Evolutionary conservation across 2,797 vertebrate species (phyloP).

Genomic region (Podargus strigoides): DNA sequence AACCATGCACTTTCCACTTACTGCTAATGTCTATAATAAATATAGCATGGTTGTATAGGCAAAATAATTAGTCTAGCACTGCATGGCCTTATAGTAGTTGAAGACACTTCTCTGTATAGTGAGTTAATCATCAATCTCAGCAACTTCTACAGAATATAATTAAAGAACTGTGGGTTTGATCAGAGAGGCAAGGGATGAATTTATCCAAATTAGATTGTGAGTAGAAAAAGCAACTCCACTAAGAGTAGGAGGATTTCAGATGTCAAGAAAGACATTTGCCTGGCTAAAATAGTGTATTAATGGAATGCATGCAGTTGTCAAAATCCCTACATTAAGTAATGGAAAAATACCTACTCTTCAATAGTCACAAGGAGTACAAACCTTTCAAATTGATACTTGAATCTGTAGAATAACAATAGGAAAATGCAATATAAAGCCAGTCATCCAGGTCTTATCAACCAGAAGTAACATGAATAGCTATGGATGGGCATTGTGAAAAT

Average conservation of each 20-base stretch:
- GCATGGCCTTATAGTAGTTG: background rate
- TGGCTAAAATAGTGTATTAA: background rate
- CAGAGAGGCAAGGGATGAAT: background rate
- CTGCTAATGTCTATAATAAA: slow-evolving; percentile 36
- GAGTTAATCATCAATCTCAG: background rate
- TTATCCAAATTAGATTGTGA: background rate
- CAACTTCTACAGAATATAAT: background rate
- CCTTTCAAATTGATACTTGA: background rate
- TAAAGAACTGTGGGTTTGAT: background rate
- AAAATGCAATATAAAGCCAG: background rate
- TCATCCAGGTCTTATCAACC: background rate
- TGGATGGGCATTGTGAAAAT: background rate
- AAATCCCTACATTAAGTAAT: background rate
- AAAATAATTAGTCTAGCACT: slow-evolving; percentile 9
- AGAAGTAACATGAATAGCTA: background rate
- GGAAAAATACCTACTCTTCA: background rate
- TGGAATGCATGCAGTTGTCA: background rate
- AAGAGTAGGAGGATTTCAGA: background rate
- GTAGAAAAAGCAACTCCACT: background rate
- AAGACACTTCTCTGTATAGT: background rate
- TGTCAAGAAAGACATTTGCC: background rate
- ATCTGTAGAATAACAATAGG: background rate
- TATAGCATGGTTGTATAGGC: background rate
- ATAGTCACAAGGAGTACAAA: background rate
- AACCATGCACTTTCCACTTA: background rate